Evolutionary conservation across 2,888 invertebrate species (phyloP).

Genomic region (Hydropsyche betteni): DNA sequence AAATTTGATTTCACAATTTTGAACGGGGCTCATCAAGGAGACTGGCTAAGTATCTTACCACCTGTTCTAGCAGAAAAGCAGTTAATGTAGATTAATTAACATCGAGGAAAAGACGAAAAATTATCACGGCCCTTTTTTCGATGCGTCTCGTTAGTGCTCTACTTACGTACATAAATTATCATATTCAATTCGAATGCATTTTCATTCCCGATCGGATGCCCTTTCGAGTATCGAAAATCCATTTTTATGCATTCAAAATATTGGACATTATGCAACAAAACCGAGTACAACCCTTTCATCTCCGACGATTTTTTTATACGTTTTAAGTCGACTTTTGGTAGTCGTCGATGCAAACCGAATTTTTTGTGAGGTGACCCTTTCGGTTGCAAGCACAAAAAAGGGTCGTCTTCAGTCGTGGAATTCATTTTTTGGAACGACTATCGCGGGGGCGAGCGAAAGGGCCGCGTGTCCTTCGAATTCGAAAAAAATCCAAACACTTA

Average conservation of each 20-base stretch:
- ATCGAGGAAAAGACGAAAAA: not conserved
- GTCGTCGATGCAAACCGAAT: constrained; percentile 48
- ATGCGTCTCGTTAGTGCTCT: too few relatives aligned
- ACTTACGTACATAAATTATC: too few relatives aligned
- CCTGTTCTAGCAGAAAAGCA: constrained; percentile 17
- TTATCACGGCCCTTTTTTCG: too few relatives aligned
- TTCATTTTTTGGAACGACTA: constrained; percentile 44
- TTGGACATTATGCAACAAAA: not conserved
- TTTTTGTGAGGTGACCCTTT: constrained; percentile 47
- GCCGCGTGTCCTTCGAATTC: not conserved
- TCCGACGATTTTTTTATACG: constrained; percentile 40
- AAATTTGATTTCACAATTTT: constrained; percentile 35
- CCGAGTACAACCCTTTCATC: constrained; percentile 44
- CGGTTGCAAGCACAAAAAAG: constrained; percentile 47
- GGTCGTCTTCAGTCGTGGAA: constrained; percentile 44
- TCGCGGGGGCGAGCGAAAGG: constrained; percentile 35
- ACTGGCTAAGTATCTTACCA: constrained; percentile 17
- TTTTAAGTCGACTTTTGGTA: constrained; percentile 47
- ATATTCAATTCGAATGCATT: too few relatives aligned
- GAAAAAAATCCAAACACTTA: constrained; percentile 6
- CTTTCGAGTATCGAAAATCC: not conserved
- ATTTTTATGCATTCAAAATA: not conserved
- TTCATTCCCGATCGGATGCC: too few relatives aligned
- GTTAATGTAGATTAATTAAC: constrained; percentile 9
- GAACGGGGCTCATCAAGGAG: constrained; percentile 6